A percentile compares a stretch with the other conserved stretches of the same genome.
Evolutionary conservation across 2,113 vertebrate genomes (phyloP).

Genomic region (Lipotes vexillifer): DNA sequence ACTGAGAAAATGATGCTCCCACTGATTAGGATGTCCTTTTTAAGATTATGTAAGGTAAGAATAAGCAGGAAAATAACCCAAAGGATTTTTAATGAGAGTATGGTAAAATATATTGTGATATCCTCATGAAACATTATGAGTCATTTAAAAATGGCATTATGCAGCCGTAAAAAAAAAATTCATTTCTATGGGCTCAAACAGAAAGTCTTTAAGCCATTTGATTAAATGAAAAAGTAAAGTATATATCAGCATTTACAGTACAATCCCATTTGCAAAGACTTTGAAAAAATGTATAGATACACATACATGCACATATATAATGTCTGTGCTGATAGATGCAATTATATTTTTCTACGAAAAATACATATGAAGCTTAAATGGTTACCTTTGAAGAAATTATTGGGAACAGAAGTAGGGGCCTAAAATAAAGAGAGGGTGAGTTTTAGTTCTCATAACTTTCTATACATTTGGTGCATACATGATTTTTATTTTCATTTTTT

Average conservation of each 20-base stretch:
- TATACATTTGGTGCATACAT: not conserved
- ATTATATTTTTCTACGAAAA: constrained; percentile 10
- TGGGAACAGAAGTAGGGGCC: not conserved
- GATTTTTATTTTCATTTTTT: not conserved
- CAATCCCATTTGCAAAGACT: not conserved
- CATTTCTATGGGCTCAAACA: not conserved
- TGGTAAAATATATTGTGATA: not conserved
- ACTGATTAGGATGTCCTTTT: not conserved
- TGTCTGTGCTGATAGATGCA: not conserved
- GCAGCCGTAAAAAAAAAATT: not conserved
- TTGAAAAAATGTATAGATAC: not conserved
- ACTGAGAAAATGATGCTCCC: not conserved
- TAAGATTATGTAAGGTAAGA: not conserved
- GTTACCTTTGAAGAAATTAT: not conserved
- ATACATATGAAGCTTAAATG: not conserved
- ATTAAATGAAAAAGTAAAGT: not conserved
- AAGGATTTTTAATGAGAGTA: not conserved
- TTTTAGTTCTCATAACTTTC: not conserved
- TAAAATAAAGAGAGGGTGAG: not conserved
- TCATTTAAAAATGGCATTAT: not conserved
- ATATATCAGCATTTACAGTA: not conserved
- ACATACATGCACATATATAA: not conserved
- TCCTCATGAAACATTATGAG: not conserved
- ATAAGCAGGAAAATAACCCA: not conserved
- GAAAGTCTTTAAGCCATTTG: not conserved